Percentiles rank a stretch among this genome's conserved stretches.
These are phyloP conservation scores for Timandra comae DNA, from an alignment of 2,888 invertebrate species.

Conservation along the genomic window DNA sequence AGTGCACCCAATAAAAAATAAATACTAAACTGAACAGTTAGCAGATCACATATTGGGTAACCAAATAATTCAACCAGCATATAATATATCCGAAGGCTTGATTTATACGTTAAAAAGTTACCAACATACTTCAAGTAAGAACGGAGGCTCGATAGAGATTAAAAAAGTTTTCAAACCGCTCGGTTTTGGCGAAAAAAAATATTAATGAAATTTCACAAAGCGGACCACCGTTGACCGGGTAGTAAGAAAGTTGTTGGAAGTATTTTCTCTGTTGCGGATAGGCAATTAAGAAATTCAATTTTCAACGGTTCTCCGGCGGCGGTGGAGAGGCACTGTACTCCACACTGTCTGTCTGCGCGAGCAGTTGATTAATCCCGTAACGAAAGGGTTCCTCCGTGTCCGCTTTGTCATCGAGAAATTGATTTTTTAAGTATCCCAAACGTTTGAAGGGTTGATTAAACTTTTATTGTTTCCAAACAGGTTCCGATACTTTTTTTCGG, in stretches of 20 bases:
- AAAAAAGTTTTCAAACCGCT: slow-evolving; percentile 59
- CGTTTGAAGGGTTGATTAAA: slow-evolving; percentile 12
- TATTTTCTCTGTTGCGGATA: slow-evolving; percentile 53
- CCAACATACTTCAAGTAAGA: slow-evolving; percentile 12
- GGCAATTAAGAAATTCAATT: slow-evolving; percentile 65
- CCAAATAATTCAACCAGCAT: too few species aligned
- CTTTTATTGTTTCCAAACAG: slow-evolving; percentile 6
- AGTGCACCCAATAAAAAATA: too few species aligned
- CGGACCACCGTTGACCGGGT: slow-evolving; percentile 51
- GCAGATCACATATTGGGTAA: too few species aligned
- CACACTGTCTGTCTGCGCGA: neutral
- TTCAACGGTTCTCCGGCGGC: slow-evolving; percentile 20
- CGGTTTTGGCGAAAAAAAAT: slow-evolving; percentile 46
- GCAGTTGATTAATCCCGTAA: slow-evolving; percentile 15
- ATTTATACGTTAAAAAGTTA: slow-evolving; percentile 17
- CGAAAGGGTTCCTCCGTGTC: slow-evolving; percentile 8
- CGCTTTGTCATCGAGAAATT: slow-evolving; percentile 16
- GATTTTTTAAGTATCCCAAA: slow-evolving; percentile 11
- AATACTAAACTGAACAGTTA: too few species aligned
- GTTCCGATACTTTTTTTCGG: neutral
- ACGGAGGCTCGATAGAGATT: slow-evolving; percentile 39
- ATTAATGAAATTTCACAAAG: slow-evolving; percentile 59
- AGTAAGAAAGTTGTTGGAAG: slow-evolving; percentile 52
- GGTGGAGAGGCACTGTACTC: neutral
- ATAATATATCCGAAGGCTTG: neutral